These are phyloP conservation scores for Semibalanus balanoides DNA, from an alignment of 1,140 invertebrate species.

Conservation along the genomic window DNA sequence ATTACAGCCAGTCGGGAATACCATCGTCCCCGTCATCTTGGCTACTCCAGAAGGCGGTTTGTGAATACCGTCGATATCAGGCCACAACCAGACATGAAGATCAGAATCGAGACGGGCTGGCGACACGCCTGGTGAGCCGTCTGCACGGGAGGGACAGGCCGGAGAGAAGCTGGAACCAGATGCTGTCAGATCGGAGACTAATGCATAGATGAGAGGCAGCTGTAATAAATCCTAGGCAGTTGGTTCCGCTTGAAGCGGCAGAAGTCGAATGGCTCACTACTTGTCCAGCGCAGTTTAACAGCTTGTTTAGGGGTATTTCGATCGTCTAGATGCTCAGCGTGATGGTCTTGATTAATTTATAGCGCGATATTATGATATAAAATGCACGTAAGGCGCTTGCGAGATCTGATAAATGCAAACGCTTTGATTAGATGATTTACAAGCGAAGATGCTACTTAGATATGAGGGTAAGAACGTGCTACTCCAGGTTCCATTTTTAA, in stretches of 20 bases:
- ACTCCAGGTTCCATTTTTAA: too few species aligned
- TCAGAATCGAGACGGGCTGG: background rate
- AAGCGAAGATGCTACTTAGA: background rate
- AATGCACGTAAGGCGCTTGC: background rate
- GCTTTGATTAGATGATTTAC: background rate
- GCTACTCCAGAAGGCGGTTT: too few species aligned
- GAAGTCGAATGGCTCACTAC: background rate
- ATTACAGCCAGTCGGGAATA: too few species aligned
- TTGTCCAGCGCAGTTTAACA: background rate
- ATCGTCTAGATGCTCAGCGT: background rate
- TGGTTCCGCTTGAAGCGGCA: background rate
- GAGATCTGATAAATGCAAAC: background rate
- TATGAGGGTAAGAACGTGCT: too few species aligned
- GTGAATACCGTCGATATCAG: too few species aligned
- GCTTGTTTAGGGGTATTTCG: background rate
- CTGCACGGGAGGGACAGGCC: too few species aligned
- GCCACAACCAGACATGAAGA: background rate
- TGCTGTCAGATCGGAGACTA: background rate
- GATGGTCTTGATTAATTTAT: background rate
- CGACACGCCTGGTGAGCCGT: too few species aligned
- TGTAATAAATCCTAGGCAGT: background rate
- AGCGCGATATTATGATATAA: background rate
- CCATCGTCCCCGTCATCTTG: too few species aligned
- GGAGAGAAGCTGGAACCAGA: too few species aligned
- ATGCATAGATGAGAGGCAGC: background rate